These are phyloP conservation scores for Siniperca knerii DNA, from an alignment of 2,113 vertebrate species.

Conservation along the genomic window DNA sequence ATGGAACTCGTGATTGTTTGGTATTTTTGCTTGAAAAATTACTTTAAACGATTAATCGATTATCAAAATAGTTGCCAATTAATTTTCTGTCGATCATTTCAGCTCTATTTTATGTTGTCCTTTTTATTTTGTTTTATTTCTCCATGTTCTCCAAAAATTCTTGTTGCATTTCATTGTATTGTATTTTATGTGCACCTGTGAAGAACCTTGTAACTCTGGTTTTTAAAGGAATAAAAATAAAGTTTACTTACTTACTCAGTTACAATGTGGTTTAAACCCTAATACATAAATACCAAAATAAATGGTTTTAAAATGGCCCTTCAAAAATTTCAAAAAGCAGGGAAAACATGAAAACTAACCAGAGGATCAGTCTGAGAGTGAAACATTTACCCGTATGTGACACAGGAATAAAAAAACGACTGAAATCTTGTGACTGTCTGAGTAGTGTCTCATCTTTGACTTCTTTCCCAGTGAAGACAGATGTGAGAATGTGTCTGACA, in stretches of 20 bases:
- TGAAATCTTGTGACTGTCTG: conserved; percentile 50
- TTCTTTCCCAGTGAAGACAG: not conserved
- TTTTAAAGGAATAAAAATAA: too few relatives aligned
- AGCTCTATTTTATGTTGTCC: not conserved
- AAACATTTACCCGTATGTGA: not conserved
- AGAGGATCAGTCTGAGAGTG: not conserved
- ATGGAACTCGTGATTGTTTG: too few relatives aligned
- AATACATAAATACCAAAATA: not conserved
- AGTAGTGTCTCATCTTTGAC: conserved; percentile 6
- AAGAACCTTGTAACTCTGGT: too few relatives aligned
- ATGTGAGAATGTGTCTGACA: conserved; percentile 40
- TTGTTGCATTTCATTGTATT: too few relatives aligned
- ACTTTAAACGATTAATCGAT: not conserved
- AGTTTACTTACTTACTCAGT: not conserved
- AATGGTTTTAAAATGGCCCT: not conserved
- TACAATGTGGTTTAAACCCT: not conserved
- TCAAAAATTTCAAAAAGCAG: not conserved
- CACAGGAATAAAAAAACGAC: not conserved
- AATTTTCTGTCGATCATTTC: not conserved
- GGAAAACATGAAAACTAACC: not conserved
- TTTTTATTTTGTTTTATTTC: not conserved
- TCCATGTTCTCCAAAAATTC: not conserved
- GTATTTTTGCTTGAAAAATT: not conserved
- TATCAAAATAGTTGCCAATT: not conserved
- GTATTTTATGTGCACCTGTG: too few relatives aligned